phyloP scores from a whole-genome alignment of 2,797 vertebrate genomes.

The Anniella stebbinsi region DNA sequence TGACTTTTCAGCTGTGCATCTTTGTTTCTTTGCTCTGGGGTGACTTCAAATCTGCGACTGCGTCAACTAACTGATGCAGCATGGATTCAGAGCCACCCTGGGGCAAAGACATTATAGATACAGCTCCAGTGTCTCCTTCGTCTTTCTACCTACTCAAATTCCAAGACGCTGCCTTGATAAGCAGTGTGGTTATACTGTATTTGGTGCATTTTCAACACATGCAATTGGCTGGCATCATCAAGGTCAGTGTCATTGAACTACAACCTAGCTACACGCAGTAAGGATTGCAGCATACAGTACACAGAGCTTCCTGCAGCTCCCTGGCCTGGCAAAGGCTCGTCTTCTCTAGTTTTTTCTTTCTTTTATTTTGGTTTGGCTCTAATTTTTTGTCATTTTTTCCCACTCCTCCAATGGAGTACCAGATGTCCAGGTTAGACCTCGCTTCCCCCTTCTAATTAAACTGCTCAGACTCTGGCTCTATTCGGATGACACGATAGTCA shows the following conservation, averaged over 20 bases:
- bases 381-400: neutral
- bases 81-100: no score
- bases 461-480: conserved; percentile 29
- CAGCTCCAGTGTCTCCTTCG: no score
- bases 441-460: conserved; percentile 9
- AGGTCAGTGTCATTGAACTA: neutral
- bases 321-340: neutral
- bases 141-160: neutral
- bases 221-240: neutral
- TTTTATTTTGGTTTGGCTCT: conserved; percentile 5
- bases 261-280: neutral
- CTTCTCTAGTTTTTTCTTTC: neutral
- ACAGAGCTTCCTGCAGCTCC: neutral
- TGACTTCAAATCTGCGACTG: no score
- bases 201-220: neutral
- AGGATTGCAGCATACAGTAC: neutral
- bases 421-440: neutral
- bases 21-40: no score
- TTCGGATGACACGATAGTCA: no score
- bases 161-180: neutral
- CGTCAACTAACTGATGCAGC: no score
- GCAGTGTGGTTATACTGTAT: neutral
- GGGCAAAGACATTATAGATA: no score
- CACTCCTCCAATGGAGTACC: neutral
- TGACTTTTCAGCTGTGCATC: no score